phyloP scores from a whole-genome alignment of 2,888 invertebrate species.

The Germaria angustata region DNA sequence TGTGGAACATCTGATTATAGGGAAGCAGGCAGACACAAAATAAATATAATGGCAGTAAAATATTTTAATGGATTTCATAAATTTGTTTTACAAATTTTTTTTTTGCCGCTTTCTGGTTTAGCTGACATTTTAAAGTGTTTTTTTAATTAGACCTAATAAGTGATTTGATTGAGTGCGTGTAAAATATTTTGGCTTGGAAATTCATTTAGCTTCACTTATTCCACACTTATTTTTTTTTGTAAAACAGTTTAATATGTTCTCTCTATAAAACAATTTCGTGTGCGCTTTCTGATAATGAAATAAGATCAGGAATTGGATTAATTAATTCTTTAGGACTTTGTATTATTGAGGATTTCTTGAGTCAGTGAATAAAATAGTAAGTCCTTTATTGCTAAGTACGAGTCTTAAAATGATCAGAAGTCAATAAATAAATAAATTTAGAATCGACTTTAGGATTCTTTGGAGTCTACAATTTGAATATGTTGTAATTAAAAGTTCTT shows the following conservation, averaged over 20 bases:
- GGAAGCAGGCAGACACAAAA: conserved; percentile 4
- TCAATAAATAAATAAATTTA: too few species aligned
- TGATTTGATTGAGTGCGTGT: conserved; percentile 42
- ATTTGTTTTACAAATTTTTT: conserved; percentile 42
- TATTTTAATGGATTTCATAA: conserved; percentile 62
- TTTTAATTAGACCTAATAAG: conserved; percentile 58
- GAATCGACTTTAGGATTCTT: too few species aligned
- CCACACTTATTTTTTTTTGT: background rate
- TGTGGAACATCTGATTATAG: conserved; percentile 55
- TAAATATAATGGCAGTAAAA: conserved; percentile 36
- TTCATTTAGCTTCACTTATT: background rate
- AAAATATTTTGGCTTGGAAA: conserved; percentile 43
- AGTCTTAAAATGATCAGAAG: too few species aligned
- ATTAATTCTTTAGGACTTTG: too few species aligned
- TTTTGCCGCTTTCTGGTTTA: conserved; percentile 1
- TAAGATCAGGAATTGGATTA: background rate
- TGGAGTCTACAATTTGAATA: too few species aligned
- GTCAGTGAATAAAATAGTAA: too few species aligned
- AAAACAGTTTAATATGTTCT: background rate
- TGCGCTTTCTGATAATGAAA: background rate
- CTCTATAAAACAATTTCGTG: background rate
- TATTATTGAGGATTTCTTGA: too few species aligned
- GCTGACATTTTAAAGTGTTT: conserved; percentile 50
- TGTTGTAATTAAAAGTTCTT: too few species aligned
- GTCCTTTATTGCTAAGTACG: too few species aligned